Percentiles rank a stretch among this genome's conserved stretches.
phyloP scores from a whole-genome alignment of 1,140 invertebrate species.

The Oppia nitens region DNA sequence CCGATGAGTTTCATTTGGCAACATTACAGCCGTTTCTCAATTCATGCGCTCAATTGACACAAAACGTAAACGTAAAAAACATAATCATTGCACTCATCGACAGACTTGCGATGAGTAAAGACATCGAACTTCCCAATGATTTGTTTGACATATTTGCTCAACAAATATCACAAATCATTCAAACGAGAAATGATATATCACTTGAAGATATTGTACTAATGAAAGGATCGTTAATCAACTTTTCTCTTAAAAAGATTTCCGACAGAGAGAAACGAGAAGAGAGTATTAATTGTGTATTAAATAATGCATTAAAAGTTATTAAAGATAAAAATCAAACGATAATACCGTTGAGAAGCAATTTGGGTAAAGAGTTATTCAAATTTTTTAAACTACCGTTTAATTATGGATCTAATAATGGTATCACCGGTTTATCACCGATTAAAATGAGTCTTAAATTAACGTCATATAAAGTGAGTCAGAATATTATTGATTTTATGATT shows the following conservation, averaged over 20 bases:
- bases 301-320: constrained; percentile 8
- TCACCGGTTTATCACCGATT: constrained; percentile 3
- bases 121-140: constrained; percentile 37
- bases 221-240: constrained; percentile 82
- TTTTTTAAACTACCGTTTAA: constrained; percentile 70
- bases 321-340: constrained; percentile 12
- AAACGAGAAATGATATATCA: constrained; percentile 81
- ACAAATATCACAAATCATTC: constrained; percentile 85
- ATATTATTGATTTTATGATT: background rate
- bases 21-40: constrained; percentile 86
- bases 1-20: constrained; percentile 95
- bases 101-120: constrained; percentile 45
- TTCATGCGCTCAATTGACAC: constrained; percentile 88
- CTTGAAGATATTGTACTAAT: constrained; percentile 88
- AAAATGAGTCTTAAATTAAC: constrained; percentile 16
- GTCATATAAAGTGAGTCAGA: constrained; percentile 5
- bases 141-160: constrained; percentile 98
- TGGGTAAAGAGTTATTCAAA: constrained; percentile 77
- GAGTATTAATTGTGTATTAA: constrained; percentile 14
- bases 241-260: constrained; percentile 57
- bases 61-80: constrained; percentile 92
- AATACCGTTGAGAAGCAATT: constrained; percentile 23
- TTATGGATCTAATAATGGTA: background rate
- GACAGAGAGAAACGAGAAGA: constrained; percentile 7
- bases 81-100: constrained; percentile 95